A percentile compares a stretch with the other conserved stretches of the same genome.
phyloP scores from a whole-genome alignment of 1,140 invertebrate genomes.

The Lineus longissimus region DNA sequence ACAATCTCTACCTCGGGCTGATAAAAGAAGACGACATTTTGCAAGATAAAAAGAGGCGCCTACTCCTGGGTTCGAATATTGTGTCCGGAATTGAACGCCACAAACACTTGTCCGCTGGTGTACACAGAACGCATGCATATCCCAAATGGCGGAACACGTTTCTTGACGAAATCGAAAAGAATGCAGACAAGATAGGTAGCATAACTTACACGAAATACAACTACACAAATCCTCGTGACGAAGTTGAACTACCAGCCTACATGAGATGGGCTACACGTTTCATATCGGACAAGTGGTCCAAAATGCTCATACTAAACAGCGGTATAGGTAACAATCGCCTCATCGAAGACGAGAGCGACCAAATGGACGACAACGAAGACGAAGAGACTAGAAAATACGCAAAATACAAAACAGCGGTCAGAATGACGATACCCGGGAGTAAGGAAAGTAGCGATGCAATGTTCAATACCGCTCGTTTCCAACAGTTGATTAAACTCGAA shows the following conservation, averaged over 20 bases:
- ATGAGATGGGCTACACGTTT: neutral
- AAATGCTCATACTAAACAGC: neutral
- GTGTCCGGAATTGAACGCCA: neutral
- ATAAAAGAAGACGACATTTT: conserved; percentile 6
- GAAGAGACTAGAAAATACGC: conserved; percentile 6
- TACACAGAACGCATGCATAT: neutral
- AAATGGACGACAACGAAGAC: neutral
- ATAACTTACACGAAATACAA: conserved; percentile 5
- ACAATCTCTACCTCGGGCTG: neutral
- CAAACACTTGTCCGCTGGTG: conserved; percentile 7
- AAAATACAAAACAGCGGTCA: conserved; percentile 3
- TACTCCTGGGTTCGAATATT: conserved; percentile 5
- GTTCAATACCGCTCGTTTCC: conserved; percentile 5
- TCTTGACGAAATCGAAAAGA: conserved; percentile 5
- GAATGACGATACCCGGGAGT: conserved; percentile 5
- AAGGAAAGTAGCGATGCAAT: neutral
- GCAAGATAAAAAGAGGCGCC: neutral
- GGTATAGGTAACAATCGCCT: conserved; percentile 1
- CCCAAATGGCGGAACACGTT: conserved; percentile 2
- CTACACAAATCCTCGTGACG: conserved; percentile 3
- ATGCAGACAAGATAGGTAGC: conserved; percentile 4
- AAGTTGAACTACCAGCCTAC: neutral
- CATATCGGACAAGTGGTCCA: conserved; percentile 7
- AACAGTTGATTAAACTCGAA: conserved; percentile 3
- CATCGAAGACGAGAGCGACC: neutral